Conservation (phyloP, 2,113 vertebrate genomes). For the Petroica traversi region DNA sequence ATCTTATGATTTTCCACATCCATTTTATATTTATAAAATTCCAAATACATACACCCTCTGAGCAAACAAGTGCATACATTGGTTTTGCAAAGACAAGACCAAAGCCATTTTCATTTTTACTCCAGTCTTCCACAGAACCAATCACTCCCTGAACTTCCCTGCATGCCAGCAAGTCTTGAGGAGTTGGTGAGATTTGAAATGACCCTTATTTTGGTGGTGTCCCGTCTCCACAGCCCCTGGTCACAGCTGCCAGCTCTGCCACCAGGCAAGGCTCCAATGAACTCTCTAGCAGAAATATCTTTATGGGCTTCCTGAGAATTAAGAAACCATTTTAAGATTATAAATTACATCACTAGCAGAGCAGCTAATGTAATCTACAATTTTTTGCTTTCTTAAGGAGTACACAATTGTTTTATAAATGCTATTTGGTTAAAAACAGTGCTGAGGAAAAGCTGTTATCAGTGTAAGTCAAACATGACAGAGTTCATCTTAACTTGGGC, state of each 20-base stretch:
- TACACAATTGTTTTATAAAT: background rate
- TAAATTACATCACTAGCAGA: background rate
- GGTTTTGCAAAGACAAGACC: background rate
- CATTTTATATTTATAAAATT: background rate
- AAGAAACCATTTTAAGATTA: background rate
- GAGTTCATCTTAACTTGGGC: background rate
- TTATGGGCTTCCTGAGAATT: background rate
- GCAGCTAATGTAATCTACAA: background rate
- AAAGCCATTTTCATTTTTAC: background rate
- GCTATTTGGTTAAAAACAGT: background rate
- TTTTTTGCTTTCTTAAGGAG: background rate
- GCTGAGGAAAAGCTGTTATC: background rate
- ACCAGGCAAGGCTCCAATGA: background rate
- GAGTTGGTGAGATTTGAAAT: background rate
- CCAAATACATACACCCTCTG: background rate
- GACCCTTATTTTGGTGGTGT: background rate
- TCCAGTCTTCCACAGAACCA: background rate
- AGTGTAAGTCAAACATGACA: background rate
- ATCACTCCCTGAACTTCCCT: no score
- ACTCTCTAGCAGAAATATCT: background rate
- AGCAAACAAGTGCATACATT: background rate
- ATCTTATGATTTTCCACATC: background rate
- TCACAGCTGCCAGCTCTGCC: background rate
- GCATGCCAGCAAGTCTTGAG: fast-evolving
- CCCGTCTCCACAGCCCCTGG: background rate